Evolutionary conservation across 2,113 vertebrate genomes (phyloP), one percentile per base, ranked within the genome.

Genomic region (Phylloscopus trochiloides): DNA sequence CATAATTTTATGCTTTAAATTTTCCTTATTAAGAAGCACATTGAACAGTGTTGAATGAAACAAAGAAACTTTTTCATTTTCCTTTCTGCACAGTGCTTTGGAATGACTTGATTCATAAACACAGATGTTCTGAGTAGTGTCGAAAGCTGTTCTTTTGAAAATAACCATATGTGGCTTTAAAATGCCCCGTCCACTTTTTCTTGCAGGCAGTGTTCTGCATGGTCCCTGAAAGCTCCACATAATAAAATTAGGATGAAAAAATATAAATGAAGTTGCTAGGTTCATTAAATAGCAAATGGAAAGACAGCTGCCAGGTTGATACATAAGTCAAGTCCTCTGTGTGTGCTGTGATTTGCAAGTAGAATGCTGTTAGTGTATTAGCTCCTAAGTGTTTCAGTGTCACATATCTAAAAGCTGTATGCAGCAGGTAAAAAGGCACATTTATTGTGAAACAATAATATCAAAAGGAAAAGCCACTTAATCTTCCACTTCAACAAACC

Each of bases 261-360:
- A 48, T 85, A 76, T 61, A 82, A 82, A 79, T 72, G 3, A 75
- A 79, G 14, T 19, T 88, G 21, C 34, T 88, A 12, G 5, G 45
- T 88, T 95, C 42, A 77, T 88, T 86, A 86, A 66, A 77, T 24
- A 83, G 66, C 12, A 68, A 85, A 91, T 38, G 54, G 79, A 94
- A 92, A 85, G 84, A 57, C 84, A 96, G 70, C 38, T 95, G 74
- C 45, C 74, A 94, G 26, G 29, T 70, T 82, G 54, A 90, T 65
- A 50, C 25, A 29, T 47, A 94, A 95, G 65, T 59, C n/a, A 87
- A 86, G n/a, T 86, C 32, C 38, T 85, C 21, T 73, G 50, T 47
- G 15, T 86, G 45, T 76, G 40, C 14, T 78, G 40, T 17, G 26
- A 82, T 68, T 90, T 91, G 25, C 34, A 88, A 76, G 42, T 45